Evolutionary conservation across 2,888 invertebrate genomes (phyloP).

Genomic region (Lutraria lutraria): DNA sequence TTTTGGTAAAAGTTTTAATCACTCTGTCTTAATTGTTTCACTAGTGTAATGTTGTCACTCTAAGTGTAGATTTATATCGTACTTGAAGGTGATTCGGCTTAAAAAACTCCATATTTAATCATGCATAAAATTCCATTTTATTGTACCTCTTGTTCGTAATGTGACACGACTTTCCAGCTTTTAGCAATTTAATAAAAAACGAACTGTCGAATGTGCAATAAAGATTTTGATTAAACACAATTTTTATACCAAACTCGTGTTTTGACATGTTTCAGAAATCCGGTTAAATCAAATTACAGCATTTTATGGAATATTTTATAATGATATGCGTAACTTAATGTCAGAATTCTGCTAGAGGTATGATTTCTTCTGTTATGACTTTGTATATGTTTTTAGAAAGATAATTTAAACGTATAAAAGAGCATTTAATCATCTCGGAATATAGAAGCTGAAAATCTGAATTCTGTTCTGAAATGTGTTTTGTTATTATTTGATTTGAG

Average conservation of each 20-base stretch:
- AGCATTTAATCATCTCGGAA: too few relatives aligned
- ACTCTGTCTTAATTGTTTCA: too few relatives aligned
- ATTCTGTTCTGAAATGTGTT: too few relatives aligned
- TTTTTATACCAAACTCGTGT: slow-evolving; percentile 1
- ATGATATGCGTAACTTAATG: slow-evolving; percentile 15
- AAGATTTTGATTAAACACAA: neutral
- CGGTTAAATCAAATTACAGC: neutral
- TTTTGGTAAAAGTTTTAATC: too few relatives aligned
- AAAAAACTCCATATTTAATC: neutral
- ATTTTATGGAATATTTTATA: slow-evolving; percentile 13
- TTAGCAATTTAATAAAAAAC: slow-evolving; percentile 7
- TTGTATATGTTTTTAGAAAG: too few relatives aligned
- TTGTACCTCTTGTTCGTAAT: neutral
- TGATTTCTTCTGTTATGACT: too few relatives aligned
- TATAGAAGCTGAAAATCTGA: too few relatives aligned
- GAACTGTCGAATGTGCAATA: neutral
- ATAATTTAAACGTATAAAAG: too few relatives aligned
- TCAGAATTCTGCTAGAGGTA: neutral
- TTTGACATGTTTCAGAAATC: neutral
- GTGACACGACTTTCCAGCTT: neutral
- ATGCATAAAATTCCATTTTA: slow-evolving; percentile 3
- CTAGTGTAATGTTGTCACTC: too few relatives aligned
- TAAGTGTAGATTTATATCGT: neutral
- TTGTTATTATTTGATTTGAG: too few relatives aligned
- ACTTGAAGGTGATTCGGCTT: neutral